Base-by-base conservation (phyloP, 2,113 vertebrate species). In the Peromyscus leucopus region DNA sequence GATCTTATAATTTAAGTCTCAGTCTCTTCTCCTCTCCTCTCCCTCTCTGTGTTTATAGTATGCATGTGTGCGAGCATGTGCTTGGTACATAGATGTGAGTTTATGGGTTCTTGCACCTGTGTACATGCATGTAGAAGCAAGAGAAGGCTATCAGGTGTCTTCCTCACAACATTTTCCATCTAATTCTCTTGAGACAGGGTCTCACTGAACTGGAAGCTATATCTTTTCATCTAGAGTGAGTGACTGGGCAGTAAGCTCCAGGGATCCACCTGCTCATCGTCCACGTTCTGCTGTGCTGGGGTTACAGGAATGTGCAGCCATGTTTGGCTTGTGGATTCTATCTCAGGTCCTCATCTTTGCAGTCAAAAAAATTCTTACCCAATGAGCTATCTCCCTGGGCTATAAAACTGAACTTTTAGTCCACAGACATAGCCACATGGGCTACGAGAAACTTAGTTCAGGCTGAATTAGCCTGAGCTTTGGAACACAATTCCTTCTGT, bases 401-500 rank as follows among this genome's bases (percentile, higher is more conserved):
- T 19, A 39, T 1, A 46, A 61, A 67, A 31, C 46, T 46, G 16
- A 5, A 67, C 39, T 89, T 92, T 94, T 59, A 92, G 71, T 79
- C 17, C 51, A 87, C 1, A 69, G 19, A 80, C 59, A 72, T 80
- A 75, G 39, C 2, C 39, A 19, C 33, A 48, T 57, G 36, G 61
- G 33, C 7, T 74, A 90, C 69, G 63, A 93, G 69, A 26, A 94
- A 95, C 39, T 88, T 79, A 72, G 51, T 91, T 42, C 33, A 97
- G 74, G 89, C 19, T 85, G 90, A 87, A 24, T 83, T 92, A 97
- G 36, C 28, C 78, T 67, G 72, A 95, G 55, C 31, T 94, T 84
- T 87, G 21, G 75, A 88, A 82, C 13, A 63, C 71, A 74, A 91
- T 85, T 93, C 42, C 79, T 51, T 84, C 36, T 59, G 28, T 75